Evolutionary conservation across 35 echinoderm and acorn worm species (phyloP).

Genomic region (Patiria miniata): DNA sequence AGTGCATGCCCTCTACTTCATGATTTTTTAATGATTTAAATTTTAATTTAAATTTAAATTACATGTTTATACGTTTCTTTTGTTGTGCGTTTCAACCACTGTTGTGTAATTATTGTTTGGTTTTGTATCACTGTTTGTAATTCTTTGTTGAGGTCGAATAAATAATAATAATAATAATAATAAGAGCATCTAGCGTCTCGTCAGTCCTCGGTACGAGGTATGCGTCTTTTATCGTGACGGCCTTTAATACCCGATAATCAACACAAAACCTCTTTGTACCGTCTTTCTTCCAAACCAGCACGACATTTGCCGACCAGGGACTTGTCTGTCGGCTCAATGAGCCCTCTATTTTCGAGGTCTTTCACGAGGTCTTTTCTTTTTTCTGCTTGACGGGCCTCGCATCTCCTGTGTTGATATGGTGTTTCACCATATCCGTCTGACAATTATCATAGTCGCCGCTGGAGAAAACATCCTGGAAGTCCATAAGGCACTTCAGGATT

Average conservation of each 20-base stretch:
- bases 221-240: slow-evolving; percentile 12
- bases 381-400: slow-evolving; percentile 20
- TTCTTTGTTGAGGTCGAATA: too few relatives aligned
- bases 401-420: slow-evolving; percentile 38
- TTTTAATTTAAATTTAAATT: too few relatives aligned
- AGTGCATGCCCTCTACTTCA: too few relatives aligned
- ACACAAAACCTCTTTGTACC: slow-evolving; percentile 49
- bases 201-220: neutral
- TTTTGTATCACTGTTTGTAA: too few relatives aligned
- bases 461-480: slow-evolving; percentile 38
- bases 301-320: slow-evolving; percentile 55
- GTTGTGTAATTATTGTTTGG: too few relatives aligned
- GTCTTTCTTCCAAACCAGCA: slow-evolving; percentile 59
- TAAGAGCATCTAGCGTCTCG: neutral
- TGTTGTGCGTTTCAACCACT: too few relatives aligned
- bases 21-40: too few relatives aligned
- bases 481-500: neutral
- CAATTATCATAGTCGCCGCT: slow-evolving; percentile 24
- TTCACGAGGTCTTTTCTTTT: neutral
- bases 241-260: slow-evolving; percentile 25
- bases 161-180: too few relatives aligned
- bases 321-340: slow-evolving; percentile 48
- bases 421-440: slow-evolving; percentile 18
- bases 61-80: too few relatives aligned
- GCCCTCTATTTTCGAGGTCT: slow-evolving; percentile 1